Evolutionary conservation across 2,888 invertebrate species (phyloP).

Genomic region (Nebria salina): DNA sequence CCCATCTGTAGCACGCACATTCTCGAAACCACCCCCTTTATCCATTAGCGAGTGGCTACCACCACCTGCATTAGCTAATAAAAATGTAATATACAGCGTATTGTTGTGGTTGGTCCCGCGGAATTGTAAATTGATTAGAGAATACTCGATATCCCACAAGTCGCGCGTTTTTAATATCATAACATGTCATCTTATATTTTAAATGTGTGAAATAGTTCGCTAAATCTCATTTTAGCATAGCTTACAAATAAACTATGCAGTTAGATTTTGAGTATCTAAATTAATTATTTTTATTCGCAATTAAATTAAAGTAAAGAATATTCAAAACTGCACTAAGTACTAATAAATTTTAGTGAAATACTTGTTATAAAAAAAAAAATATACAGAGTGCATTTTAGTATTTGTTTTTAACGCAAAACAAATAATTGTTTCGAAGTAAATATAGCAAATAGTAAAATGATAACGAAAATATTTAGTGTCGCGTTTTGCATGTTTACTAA

Average conservation of each 20-base stretch:
- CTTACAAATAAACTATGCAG: neutral
- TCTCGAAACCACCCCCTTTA: conserved; percentile 17
- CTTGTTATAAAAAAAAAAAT: no score
- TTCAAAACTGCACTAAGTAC: no score
- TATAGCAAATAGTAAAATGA: no score
- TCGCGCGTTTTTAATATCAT: conserved; percentile 7
- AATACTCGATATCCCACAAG: conserved; percentile 9
- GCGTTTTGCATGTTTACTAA: conserved; percentile 2
- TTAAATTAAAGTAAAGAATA: no score
- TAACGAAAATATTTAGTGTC: neutral
- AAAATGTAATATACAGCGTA: conserved; percentile 40
- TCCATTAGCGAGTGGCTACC: conserved; percentile 22
- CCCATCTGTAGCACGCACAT: conserved; percentile 34
- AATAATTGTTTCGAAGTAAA: no score
- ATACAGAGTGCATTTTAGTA: no score
- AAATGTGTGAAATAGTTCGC: neutral
- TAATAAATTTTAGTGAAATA: no score
- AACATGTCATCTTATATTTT: conserved; percentile 23
- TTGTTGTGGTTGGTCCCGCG: neutral
- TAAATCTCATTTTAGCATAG: neutral
- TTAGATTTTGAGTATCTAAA: no score
- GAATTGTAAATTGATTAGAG: conserved; percentile 35
- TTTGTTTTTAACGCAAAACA: no score
- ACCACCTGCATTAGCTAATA: conserved; percentile 43
- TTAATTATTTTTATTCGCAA: no score